These are phyloP conservation scores for Callipepla californica DNA, from an alignment of 2,113 vertebrate genomes.

Conservation along the genomic window DNA sequence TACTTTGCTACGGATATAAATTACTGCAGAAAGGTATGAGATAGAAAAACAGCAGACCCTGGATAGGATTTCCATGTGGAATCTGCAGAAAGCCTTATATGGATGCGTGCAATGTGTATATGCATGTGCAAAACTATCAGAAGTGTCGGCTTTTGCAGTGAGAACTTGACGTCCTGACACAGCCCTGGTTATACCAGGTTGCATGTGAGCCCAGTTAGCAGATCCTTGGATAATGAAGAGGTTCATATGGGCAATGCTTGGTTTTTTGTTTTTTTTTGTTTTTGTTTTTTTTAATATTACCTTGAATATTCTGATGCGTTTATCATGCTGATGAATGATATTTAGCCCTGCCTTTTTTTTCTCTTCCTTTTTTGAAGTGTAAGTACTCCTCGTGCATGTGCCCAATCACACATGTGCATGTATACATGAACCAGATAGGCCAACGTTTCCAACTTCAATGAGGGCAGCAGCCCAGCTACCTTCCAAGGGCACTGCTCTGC, in stretches of 20 bases:
- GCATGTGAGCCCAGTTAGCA: background rate
- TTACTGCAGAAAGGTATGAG: background rate
- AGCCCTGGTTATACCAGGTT: background rate
- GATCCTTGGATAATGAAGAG: background rate
- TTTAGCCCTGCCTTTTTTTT: background rate
- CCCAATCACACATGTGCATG: too few species aligned
- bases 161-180: background rate
- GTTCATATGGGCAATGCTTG: accelerated
- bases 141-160: accelerated
- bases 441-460: conserved; percentile 2
- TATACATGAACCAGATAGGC: background rate
- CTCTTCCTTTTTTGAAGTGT: background rate
- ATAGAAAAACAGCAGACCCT: background rate
- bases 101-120: background rate
- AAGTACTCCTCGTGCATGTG: background rate
- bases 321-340: background rate
- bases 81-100: background rate
- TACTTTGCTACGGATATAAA: background rate
- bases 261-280: background rate
- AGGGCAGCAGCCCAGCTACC: background rate
- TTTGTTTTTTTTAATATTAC: background rate
- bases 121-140: background rate
- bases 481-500: background rate
- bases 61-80: background rate
- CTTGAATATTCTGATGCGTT: background rate